Conservation (phyloP, 1,140 invertebrate species). For the Diuraphis noxia region DNA sequence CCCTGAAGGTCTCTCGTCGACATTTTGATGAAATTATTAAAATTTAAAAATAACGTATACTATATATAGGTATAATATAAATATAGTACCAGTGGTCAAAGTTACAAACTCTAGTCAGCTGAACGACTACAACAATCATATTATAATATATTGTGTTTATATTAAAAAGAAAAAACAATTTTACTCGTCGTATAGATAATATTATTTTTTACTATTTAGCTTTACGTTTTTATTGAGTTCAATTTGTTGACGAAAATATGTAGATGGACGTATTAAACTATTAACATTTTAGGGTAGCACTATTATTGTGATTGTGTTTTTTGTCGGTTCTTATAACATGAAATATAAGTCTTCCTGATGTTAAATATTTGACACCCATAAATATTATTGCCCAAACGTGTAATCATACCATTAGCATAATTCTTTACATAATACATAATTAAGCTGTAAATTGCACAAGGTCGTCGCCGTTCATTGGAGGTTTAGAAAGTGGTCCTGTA, state of each 20-base stretch:
- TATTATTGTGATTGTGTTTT: neutral
- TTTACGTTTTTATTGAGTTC: neutral
- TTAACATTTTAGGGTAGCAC: neutral
- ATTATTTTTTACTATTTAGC: neutral
- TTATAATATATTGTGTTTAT: neutral
- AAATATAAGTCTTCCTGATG: neutral
- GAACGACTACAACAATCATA: neutral
- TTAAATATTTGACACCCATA: neutral
- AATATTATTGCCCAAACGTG: neutral
- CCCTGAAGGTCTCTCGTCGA: slow-evolving; percentile 17
- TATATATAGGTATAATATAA: neutral
- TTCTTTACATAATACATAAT: neutral
- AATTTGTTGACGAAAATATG: neutral
- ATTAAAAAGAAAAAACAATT: neutral
- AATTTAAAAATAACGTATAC: neutral
- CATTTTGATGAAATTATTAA: slow-evolving; percentile 1
- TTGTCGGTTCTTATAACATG: neutral
- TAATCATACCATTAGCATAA: slow-evolving; percentile 15
- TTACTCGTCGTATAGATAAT: neutral
- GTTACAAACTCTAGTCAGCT: neutral
- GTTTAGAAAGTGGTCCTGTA: slow-evolving; percentile 26
- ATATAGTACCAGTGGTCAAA: neutral
- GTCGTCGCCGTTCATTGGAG: neutral
- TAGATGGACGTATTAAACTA: neutral
- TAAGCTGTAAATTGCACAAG: slow-evolving; percentile 35